A percentile compares a stretch with the other conserved stretches of the same genome.
Conservation (phyloP, 2,888 invertebrate species). For the Dorcus hopei region DNA sequence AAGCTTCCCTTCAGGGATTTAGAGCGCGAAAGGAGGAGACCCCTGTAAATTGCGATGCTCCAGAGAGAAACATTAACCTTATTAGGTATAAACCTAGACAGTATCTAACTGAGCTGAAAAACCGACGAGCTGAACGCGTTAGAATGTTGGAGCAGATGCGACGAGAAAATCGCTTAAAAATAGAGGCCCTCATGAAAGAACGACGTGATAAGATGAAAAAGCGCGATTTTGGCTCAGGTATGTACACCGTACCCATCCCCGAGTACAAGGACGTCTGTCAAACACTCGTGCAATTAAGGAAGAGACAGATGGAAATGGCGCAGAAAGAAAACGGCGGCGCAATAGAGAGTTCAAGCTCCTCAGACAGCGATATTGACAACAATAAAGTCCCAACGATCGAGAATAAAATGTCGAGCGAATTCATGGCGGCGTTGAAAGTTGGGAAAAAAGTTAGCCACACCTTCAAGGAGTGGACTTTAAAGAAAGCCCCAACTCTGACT, state of each 20-base stretch:
- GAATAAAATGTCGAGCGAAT: conserved; percentile 11
- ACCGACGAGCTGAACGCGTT: conserved; percentile 9
- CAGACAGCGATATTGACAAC: conserved; percentile 15
- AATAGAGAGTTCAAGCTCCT: conserved; percentile 5
- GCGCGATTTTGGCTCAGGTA: conserved; percentile 34
- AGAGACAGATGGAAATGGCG: conserved; percentile 14
- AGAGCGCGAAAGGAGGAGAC: not conserved
- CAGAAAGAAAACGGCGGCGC: conserved; percentile 5
- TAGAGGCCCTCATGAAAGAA: conserved; percentile 13
- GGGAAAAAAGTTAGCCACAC: conserved; percentile 16
- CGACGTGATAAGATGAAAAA: conserved; percentile 19
- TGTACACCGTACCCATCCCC: conserved; percentile 32
- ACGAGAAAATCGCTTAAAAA: conserved; percentile 12
- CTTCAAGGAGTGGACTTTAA: conserved; percentile 16
- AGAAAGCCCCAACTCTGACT: conserved; percentile 16
- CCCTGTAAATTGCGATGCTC: not conserved
- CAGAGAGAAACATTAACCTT: not conserved
- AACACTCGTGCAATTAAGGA: conserved; percentile 27
- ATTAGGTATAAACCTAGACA: not conserved
- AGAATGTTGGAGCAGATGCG: conserved; percentile 11
- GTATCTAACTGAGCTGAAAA: conserved; percentile 3
- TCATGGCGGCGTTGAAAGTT: conserved; percentile 15
- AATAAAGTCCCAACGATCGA: not conserved
- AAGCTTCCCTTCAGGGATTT: not conserved
- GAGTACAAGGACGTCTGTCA: conserved; percentile 30